Conservation (phyloP, 2,888 invertebrate species). For the Philereme transversata region DNA sequence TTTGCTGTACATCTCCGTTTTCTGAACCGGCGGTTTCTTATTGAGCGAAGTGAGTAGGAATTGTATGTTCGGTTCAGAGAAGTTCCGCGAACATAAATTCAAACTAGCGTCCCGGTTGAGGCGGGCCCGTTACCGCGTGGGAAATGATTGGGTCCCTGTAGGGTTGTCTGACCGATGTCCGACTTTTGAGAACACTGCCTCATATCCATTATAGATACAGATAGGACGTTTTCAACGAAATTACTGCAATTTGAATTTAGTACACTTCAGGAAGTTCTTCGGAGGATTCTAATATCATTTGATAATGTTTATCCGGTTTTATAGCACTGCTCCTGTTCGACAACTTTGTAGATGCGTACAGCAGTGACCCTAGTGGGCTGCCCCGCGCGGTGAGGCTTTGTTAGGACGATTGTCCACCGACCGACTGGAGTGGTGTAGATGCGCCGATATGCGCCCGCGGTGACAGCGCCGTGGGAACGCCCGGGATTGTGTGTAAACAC, state of each 20-base stretch:
- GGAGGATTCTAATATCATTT: too few species aligned
- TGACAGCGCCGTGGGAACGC: slow-evolving; percentile 81
- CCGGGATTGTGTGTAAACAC: slow-evolving; percentile 69
- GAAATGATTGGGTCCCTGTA: slow-evolving; percentile 76
- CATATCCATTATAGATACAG: too few species aligned
- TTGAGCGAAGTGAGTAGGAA: slow-evolving; percentile 53
- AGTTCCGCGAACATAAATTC: slow-evolving; percentile 73
- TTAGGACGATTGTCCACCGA: slow-evolving; percentile 83
- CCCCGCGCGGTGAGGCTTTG: slow-evolving; percentile 70
- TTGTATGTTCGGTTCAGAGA: slow-evolving; percentile 61
- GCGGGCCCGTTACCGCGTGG: slow-evolving; percentile 81
- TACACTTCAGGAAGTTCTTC: too few species aligned
- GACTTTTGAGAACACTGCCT: slow-evolving; percentile 5
- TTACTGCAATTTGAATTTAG: too few species aligned
- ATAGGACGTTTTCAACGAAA: too few species aligned
- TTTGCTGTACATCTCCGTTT: slow-evolving; percentile 65
- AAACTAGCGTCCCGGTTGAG: slow-evolving; percentile 73
- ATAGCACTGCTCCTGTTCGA: not conserved
- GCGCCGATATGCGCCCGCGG: slow-evolving; percentile 73
- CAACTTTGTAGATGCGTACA: slow-evolving; percentile 1
- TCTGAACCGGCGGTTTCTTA: slow-evolving; percentile 51
- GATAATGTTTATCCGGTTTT: too few species aligned
- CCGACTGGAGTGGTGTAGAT: slow-evolving; percentile 79
- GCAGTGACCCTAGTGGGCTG: slow-evolving; percentile 21
- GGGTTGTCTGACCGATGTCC: slow-evolving; percentile 41